phyloP scores from a whole-genome alignment of 2,888 invertebrate genomes.

The Orchesellides sinensis region DNA sequence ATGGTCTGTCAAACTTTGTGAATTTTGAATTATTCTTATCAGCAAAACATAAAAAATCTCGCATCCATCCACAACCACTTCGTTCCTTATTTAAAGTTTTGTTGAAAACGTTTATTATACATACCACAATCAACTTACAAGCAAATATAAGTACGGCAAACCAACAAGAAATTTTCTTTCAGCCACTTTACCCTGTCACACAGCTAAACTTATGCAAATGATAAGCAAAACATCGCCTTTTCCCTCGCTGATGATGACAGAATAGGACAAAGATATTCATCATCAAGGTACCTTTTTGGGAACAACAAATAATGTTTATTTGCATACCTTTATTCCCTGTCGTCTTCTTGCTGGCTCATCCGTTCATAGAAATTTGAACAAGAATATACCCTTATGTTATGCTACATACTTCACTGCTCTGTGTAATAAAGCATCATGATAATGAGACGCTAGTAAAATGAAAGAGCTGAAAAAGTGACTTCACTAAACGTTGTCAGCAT shows the following conservation, averaged over 20 bases:
- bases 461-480: conserved; percentile 36
- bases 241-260: conserved; percentile 2
- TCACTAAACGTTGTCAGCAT: conserved; percentile 35
- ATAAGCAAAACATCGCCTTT: conserved; percentile 10
- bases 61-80: background rate
- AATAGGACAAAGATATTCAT: conserved; percentile 10
- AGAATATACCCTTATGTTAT: background rate
- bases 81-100: background rate
- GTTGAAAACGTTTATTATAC: background rate
- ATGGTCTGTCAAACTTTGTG: background rate
- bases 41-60: background rate
- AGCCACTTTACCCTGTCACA: conserved; percentile 13
- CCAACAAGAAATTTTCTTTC: background rate
- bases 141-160: background rate
- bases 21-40: conserved; percentile 13
- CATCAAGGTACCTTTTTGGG: background rate
- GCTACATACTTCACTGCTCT: background rate
- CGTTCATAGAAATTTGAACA: background rate
- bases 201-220: conserved; percentile 12
- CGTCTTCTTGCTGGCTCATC: conserved; percentile 3
- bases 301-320: conserved; percentile 21
- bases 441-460: conserved; percentile 25
- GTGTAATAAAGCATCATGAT: conserved; percentile 34
- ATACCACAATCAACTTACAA: background rate
- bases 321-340: conserved; percentile 44